These are phyloP conservation scores for Popillia japonica DNA, from an alignment of 1,140 invertebrate species.

Conservation along the genomic window DNA sequence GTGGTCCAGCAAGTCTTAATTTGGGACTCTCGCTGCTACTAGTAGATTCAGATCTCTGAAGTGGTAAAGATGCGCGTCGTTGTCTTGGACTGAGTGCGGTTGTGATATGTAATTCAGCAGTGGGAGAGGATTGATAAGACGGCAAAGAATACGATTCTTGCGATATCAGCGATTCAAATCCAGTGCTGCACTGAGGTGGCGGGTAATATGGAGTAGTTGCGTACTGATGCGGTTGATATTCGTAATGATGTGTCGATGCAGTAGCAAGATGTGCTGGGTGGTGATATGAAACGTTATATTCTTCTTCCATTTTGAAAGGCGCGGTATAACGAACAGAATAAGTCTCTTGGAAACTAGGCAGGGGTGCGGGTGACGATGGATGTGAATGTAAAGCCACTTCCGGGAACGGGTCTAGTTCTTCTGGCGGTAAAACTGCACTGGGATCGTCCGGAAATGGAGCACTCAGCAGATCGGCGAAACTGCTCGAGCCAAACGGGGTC, in stretches of 20 bases:
- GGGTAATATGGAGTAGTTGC: slow-evolving; percentile 65
- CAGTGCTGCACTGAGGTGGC: slow-evolving; percentile 65
- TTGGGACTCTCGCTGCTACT: slow-evolving; percentile 74
- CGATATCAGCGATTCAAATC: slow-evolving; percentile 63
- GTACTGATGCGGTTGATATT: slow-evolving; percentile 67
- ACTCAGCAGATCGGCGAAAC: slow-evolving; percentile 70
- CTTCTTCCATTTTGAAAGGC: slow-evolving; percentile 81
- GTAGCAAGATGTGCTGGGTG: slow-evolving; percentile 62
- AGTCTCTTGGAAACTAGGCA: slow-evolving; percentile 87
- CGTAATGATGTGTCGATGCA: slow-evolving; percentile 65
- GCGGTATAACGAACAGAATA: slow-evolving; percentile 76
- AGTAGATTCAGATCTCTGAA: slow-evolving; percentile 79
- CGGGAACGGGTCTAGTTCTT: slow-evolving; percentile 59
- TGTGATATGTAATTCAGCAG: slow-evolving; percentile 66
- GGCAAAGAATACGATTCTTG: slow-evolving; percentile 71
- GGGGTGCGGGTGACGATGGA: slow-evolving; percentile 64
- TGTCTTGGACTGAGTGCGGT: slow-evolving; percentile 68
- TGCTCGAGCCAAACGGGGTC: slow-evolving; percentile 71
- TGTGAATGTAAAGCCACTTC: slow-evolving; percentile 56
- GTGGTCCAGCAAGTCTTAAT: slow-evolving; percentile 63
- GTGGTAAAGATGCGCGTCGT: slow-evolving; percentile 74
- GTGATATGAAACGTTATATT: slow-evolving; percentile 68
- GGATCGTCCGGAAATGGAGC: slow-evolving; percentile 66
- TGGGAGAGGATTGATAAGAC: slow-evolving; percentile 64
- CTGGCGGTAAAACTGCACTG: slow-evolving; percentile 53